These are phyloP conservation scores for Menura novaehollandiae DNA, from an alignment of 2,113 vertebrate species.

Conservation along the genomic window DNA sequence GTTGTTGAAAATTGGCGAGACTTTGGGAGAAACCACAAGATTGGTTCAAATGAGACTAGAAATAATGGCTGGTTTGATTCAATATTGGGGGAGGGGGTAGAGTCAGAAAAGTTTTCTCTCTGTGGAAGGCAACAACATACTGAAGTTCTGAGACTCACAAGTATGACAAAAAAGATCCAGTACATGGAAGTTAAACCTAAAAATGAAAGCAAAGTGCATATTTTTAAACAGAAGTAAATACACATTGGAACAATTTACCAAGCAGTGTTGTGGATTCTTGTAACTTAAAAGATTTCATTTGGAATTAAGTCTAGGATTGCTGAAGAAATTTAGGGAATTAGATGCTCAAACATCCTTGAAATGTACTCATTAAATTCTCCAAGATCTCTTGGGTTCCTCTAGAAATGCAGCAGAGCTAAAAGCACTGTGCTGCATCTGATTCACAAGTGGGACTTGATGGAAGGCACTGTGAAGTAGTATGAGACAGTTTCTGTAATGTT, in stretches of 20 bases:
- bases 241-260: neutral
- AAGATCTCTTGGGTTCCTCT: neutral
- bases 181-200: neutral
- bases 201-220: neutral
- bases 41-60: neutral
- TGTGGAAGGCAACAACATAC: neutral
- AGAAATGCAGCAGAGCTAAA: neutral
- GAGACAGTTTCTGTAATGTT: neutral
- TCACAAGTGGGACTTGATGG: neutral
- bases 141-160: neutral
- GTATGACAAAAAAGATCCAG: neutral
- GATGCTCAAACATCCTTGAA: constrained; percentile 37
- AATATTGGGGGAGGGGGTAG: rapidly evolving
- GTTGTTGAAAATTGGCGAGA: neutral
- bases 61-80: neutral
- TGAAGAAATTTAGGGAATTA: constrained; percentile 40
- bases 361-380: constrained; percentile 12
- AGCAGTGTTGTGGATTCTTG: neutral
- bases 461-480: neutral
- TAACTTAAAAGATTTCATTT: constrained; percentile 4
- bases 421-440: neutral
- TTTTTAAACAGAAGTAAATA: neutral
- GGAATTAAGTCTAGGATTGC: neutral
- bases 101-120: neutral
- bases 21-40: neutral